phyloP scores from a whole-genome alignment of 2,888 invertebrate genomes.

The Agriopis marginaria region DNA sequence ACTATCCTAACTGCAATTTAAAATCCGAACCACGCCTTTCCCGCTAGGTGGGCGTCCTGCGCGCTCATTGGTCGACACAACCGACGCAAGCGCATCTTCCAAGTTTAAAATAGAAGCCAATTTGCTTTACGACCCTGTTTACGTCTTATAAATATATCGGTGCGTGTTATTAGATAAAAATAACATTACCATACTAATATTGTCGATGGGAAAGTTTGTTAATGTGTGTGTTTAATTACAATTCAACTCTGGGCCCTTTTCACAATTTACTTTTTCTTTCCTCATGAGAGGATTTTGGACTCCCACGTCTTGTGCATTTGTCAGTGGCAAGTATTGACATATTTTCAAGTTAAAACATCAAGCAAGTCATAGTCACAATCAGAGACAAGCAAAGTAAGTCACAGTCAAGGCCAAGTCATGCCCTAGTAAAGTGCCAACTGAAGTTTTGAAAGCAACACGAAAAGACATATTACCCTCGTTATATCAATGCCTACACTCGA shows the following conservation, averaged over 20 bases:
- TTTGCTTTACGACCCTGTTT: conserved; percentile 43
- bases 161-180: conserved; percentile 50
- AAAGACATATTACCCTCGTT: too few species aligned
- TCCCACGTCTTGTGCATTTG: too few species aligned
- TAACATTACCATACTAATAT: conserved; percentile 27
- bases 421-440: too few species aligned
- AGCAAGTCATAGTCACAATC: too few species aligned
- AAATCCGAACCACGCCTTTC: conserved; percentile 44
- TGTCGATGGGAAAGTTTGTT: not conserved
- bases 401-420: too few species aligned
- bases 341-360: too few species aligned
- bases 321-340: too few species aligned
- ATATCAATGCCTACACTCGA: too few species aligned
- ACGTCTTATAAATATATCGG: conserved; percentile 55
- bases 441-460: too few species aligned
- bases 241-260: not conserved
- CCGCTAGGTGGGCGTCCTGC: conserved; percentile 40
- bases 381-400: too few species aligned
- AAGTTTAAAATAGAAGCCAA: conserved; percentile 44
- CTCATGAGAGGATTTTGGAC: too few species aligned
- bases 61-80: conserved; percentile 46
- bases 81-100: conserved; percentile 50
- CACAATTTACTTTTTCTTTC: too few species aligned
- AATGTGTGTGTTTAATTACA: not conserved
- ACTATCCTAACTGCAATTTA: conserved; percentile 28